Conservation (phyloP, 2,113 vertebrate genomes). For the Bolborhynchus lineola region DNA sequence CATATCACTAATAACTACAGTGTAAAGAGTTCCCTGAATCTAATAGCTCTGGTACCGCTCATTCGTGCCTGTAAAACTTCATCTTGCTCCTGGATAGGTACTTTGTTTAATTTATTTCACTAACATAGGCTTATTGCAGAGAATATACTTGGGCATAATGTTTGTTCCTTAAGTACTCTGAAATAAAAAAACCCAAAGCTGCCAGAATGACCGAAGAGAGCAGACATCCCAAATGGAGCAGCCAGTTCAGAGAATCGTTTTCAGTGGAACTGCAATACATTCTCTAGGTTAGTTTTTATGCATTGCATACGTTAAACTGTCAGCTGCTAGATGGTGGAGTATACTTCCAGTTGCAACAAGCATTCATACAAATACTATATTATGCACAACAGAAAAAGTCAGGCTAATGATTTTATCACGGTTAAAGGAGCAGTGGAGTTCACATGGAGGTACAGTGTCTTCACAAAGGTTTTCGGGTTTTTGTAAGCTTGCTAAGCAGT, state of each 20-base stretch:
- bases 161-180: conserved; percentile 2
- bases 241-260: background rate
- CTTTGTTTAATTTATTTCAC: conserved; percentile 45
- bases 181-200: background rate
- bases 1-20: background rate
- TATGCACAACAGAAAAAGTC: background rate
- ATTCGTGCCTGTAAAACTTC: background rate
- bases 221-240: background rate
- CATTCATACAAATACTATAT: background rate
- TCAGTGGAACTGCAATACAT: background rate
- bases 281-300: background rate
- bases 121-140: background rate
- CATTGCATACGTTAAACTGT: background rate
- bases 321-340: background rate
- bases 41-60: background rate
- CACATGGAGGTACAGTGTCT: background rate
- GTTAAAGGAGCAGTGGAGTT: background rate
- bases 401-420: background rate
- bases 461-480: background rate
- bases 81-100: conserved; percentile 45
- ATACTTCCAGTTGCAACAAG: background rate
- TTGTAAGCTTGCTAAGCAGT: background rate
- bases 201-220: background rate
- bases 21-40: background rate
- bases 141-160: background rate